These are phyloP conservation scores for Sericinus montela DNA, from an alignment of 2,888 invertebrate species.

Conservation along the genomic window DNA sequence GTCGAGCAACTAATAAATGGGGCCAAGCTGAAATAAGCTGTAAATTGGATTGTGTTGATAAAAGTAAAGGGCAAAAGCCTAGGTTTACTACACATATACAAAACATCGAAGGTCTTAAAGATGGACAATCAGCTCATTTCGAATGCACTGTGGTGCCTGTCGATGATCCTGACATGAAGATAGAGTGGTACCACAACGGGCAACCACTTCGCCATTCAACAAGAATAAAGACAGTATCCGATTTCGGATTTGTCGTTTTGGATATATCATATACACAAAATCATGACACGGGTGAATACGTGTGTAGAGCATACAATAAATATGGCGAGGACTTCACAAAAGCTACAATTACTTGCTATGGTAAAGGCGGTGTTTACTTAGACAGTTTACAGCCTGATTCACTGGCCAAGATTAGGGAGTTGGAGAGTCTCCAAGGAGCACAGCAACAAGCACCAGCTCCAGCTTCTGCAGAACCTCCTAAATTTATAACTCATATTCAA, in stretches of 20 bases:
- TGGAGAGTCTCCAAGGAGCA: constrained; percentile 86
- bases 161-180: constrained; percentile 94
- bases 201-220: constrained; percentile 92
- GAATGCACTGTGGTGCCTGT: constrained; percentile 96
- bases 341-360: constrained; percentile 90
- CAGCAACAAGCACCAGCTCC: constrained; percentile 82
- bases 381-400: constrained; percentile 96
- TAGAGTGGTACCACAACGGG: constrained; percentile 98
- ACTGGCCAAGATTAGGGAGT: constrained; percentile 90
- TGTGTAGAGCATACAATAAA: constrained; percentile 94
- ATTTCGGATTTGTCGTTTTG: constrained; percentile 96
- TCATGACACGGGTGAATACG: constrained; percentile 95
- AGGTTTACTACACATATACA: constrained; percentile 93
- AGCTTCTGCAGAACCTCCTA: constrained; percentile 89
- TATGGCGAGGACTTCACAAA: constrained; percentile 93
- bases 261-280: constrained; percentile 96
- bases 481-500: constrained; percentile 92
- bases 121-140: constrained; percentile 96
- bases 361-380: constrained; percentile 90
- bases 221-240: constrained; percentile 95
- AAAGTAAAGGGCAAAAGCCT: constrained; percentile 91
- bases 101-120: constrained; percentile 90
- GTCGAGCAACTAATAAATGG: constrained; percentile 93
- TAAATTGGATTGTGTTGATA: constrained; percentile 89
- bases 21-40: constrained; percentile 93